Base-by-base conservation (phyloP, 2,888 invertebrate genomes). In the Leistus spinibarbis region DNA sequence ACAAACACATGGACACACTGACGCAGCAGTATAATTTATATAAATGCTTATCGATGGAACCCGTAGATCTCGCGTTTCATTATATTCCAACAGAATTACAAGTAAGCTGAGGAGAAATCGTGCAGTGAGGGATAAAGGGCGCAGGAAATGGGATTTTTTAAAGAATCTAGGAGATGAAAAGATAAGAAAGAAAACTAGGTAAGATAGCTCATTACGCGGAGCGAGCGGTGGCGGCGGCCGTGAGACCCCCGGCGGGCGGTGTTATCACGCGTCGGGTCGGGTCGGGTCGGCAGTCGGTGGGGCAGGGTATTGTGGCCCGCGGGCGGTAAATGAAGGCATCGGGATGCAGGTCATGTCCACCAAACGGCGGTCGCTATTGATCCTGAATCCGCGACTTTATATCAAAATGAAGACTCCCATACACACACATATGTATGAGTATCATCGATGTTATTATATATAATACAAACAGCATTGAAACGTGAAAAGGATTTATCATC, bases 331-430 rank as follows among this genome's bases (percentile, higher is more conserved):
- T 79, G 80, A 80, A 80, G 79, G 76, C 78, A 79, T 80, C 78
- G 78, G 79, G 77, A 80, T 80, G 80, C 80, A 77, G 79, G 79
- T 79, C 78, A 79, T 78, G 80, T 79, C 76, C 72, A 66, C 54
- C 65, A 63, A 71, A 66, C 66, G 66, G 13, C 27, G 66, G 57
- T 27, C 72, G 56, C 57, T 73, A 73, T 73, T 73, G 73, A 73
- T 73, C 73, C 73, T 54, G 62, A 73, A 73, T 73, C 73, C 73
- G 73, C 73, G 73, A 73, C 73, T 73, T 73, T 73, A 73, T 73
- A 67, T 73, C 73, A 67, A 73, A 73, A 73, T 73, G 73, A 73
- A 73, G 72, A 27, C 53, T 72, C 19, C 17, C 17, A 60, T 22
- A 10, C 60, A 60, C 60, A 60, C 19, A 60, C 13, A 60, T 20